phyloP scores from a whole-genome alignment of 2,113 vertebrate genomes.

The Ranitomeya imitator region DNA sequence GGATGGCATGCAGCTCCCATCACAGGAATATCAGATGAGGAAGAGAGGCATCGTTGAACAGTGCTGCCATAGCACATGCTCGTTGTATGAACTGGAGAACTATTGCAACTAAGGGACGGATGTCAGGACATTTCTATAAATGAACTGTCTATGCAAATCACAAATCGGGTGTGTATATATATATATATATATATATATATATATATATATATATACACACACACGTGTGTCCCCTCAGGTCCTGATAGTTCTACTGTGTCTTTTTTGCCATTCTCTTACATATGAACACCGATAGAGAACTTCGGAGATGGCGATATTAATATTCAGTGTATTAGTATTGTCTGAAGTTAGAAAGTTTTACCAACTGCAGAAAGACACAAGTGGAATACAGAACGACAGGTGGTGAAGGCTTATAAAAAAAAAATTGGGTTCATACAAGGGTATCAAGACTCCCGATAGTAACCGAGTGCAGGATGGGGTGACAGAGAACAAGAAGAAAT shows the following conservation, averaged over 20 bases:
- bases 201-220: background rate
- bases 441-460: slow-evolving; percentile 30
- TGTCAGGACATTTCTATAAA: slow-evolving; percentile 25
- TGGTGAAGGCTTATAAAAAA: slow-evolving; percentile 14
- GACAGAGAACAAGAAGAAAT: slow-evolving; percentile 26
- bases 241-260: background rate
- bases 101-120: slow-evolving; percentile 81
- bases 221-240: background rate
- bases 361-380: slow-evolving; percentile 8
- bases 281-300: background rate
- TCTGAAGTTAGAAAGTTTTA: background rate
- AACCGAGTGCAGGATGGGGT: background rate
- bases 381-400: slow-evolving; percentile 37
- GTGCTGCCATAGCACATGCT: slow-evolving; percentile 85
- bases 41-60: slow-evolving; percentile 91
- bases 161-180: too few relatives aligned
- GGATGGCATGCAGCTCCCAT: slow-evolving; percentile 74
- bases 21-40: slow-evolving; percentile 74
- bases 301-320: background rate
- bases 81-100: slow-evolving; percentile 84
- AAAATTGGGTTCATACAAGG: slow-evolving; percentile 43
- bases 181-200: too few relatives aligned
- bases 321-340: background rate
- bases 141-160: background rate
- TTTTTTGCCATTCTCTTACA: background rate